phyloP scores from a whole-genome alignment of 2,113 vertebrate species.

The Pollimyrus isidori region DNA sequence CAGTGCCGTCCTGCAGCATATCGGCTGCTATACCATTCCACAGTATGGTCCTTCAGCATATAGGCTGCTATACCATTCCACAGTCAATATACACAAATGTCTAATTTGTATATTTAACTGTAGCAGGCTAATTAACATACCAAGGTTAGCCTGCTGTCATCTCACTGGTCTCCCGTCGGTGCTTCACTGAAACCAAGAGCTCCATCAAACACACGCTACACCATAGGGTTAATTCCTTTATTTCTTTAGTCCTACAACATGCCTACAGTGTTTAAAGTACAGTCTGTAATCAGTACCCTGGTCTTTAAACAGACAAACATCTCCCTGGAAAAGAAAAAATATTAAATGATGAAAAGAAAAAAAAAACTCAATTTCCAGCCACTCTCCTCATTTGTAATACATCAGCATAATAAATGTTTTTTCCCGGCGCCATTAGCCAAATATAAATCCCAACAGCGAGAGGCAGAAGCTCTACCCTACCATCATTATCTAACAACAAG shows the following conservation, averaged over 20 bases:
- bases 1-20: background rate
- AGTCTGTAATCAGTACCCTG: constrained; percentile 36
- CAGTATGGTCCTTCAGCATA: background rate
- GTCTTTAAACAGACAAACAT: constrained; percentile 32
- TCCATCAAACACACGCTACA: background rate
- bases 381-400: background rate
- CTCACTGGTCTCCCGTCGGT: background rate
- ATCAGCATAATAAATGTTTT: background rate
- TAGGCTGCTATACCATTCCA: background rate
- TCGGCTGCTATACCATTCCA: background rate
- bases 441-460: background rate
- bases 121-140: background rate
- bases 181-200: background rate
- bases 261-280: constrained; percentile 48
- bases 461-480: background rate
- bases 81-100: background rate
- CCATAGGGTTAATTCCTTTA: constrained; percentile 42
- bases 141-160: background rate
- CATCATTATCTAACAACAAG: constrained; percentile 10
- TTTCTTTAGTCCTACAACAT: constrained; percentile 54
- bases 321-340: constrained; percentile 19
- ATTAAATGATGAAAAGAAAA: constrained; percentile 15
- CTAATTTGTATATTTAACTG: background rate
- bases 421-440: background rate
- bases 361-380: background rate